phyloP scores from a whole-genome alignment of 53 echinoderm and acorn worm species.

The Temnopleurus reevesii region DNA sequence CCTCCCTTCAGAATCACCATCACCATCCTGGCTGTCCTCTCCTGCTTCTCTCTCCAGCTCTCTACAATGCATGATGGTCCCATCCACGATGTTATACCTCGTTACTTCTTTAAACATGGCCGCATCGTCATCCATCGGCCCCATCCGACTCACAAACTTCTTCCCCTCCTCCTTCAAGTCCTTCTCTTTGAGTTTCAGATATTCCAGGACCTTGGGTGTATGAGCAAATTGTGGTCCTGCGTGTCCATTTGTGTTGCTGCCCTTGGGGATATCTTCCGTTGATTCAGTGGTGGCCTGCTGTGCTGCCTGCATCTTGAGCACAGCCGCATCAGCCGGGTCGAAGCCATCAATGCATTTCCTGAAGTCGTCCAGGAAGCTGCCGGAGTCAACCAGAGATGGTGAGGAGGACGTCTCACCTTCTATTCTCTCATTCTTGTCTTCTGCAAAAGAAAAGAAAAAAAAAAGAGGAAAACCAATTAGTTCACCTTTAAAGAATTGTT shows the following conservation, averaged over 20 bases:
- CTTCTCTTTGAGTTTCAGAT: slow-evolving; percentile 67
- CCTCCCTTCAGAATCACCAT: slow-evolving; percentile 50
- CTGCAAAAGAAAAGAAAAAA: slow-evolving; percentile 55
- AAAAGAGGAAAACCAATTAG: no score
- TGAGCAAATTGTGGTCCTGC: slow-evolving; percentile 35
- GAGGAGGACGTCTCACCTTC: slow-evolving; percentile 56
- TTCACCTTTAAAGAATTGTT: no score
- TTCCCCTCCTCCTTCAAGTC: slow-evolving; percentile 22
- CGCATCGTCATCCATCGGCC: slow-evolving; percentile 25
- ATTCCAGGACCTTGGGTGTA: slow-evolving; percentile 51
- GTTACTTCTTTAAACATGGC: slow-evolving; percentile 66
- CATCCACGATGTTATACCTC: slow-evolving; percentile 79
- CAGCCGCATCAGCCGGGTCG: slow-evolving; percentile 61
- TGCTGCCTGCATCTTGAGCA: slow-evolving; percentile 35
- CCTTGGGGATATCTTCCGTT: slow-evolving; percentile 19
- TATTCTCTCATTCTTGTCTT: neutral
- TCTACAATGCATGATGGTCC: slow-evolving; percentile 73
- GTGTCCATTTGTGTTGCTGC: slow-evolving; percentile 36
- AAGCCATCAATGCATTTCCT: slow-evolving; percentile 95
- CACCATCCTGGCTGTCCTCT: slow-evolving; percentile 47
- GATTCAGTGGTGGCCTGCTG: slow-evolving; percentile 28
- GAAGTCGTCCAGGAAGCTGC: slow-evolving; percentile 93
- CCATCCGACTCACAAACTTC: slow-evolving; percentile 50
- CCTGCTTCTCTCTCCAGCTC: slow-evolving; percentile 55
- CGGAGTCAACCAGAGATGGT: slow-evolving; percentile 60